Conservation (phyloP, 2,113 vertebrate species). For the Gulo gulo region DNA sequence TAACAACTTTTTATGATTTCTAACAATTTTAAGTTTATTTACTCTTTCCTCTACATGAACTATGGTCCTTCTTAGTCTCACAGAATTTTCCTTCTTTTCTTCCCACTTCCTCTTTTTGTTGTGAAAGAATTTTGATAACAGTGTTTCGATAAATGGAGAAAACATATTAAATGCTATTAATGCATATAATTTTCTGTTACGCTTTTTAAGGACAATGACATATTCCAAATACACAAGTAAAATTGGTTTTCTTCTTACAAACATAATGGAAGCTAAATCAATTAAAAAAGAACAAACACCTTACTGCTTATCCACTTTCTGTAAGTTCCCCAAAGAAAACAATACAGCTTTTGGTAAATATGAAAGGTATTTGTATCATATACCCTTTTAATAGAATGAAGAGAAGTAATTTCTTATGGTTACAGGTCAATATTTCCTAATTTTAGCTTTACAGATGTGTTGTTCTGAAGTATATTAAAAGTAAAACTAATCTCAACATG, state of each 20-base stretch:
- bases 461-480: neutral
- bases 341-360: neutral
- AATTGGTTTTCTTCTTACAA: neutral
- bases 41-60: neutral
- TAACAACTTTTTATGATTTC: neutral
- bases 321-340: neutral
- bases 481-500: neutral
- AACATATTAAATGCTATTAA: neutral
- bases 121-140: neutral
- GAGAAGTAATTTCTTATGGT: neutral
- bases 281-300: neutral
- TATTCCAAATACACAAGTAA: neutral
- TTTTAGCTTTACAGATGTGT: neutral
- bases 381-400: neutral
- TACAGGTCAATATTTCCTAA: neutral
- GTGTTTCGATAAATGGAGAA: neutral
- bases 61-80: neutral
- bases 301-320: neutral
- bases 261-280: neutral
- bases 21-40: neutral
- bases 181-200: neutral
- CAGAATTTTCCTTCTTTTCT: neutral
- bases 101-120: neutral
- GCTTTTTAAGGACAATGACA: neutral
- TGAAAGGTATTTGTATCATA: neutral